Conservation (phyloP, 2,797 vertebrate genomes). For the Tiaroga cobitis region DNA sequence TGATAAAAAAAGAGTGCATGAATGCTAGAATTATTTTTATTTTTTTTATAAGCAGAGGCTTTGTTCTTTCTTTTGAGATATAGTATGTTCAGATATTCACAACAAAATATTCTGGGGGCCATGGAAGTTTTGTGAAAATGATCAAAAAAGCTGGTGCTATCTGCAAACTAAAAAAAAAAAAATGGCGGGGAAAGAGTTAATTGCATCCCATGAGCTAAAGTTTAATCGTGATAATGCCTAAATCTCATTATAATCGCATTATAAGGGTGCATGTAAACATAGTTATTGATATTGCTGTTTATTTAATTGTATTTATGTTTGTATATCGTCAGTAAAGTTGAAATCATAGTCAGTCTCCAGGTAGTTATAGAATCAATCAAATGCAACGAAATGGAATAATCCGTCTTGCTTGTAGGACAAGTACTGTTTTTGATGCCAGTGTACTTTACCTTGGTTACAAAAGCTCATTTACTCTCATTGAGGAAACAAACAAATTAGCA, state of each 20-base stretch:
- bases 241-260: background rate
- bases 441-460: constrained; percentile 14
- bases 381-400: background rate
- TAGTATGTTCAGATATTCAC: background rate
- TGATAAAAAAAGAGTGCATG: background rate
- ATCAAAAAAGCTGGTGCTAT: background rate
- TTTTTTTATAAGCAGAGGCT: too few relatives aligned
- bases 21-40: background rate
- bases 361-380: background rate
- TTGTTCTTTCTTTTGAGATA: too few relatives aligned
- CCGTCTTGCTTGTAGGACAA: background rate
- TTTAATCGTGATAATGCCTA: background rate
- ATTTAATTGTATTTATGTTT: background rate
- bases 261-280: background rate
- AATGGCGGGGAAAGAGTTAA: background rate
- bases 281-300: background rate
- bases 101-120: background rate
- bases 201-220: background rate
- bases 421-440: background rate
- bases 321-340: background rate
- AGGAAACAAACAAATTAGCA: constrained; percentile 21
- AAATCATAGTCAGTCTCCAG: background rate
- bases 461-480: background rate
- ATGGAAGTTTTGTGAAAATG: background rate
- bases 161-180: background rate